A percentile compares a stretch with the other conserved stretches of the same genome.
phyloP scores from a whole-genome alignment of 2,797 vertebrate genomes.

The Pachyuromys duprasi region DNA sequence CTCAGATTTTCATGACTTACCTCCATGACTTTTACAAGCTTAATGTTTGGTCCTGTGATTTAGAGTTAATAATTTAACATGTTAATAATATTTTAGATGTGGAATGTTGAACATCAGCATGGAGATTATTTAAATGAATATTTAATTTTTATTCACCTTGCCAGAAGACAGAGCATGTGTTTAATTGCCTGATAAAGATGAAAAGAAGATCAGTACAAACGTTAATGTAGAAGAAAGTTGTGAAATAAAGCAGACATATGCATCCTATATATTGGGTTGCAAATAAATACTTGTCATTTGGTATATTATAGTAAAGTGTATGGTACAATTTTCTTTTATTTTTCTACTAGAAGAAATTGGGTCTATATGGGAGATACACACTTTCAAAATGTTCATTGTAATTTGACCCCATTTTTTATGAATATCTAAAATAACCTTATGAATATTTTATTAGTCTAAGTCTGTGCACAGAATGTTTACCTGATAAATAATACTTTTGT shows the following conservation, averaged over 20 bases:
- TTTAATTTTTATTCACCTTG: slow-evolving; percentile 90
- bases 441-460: slow-evolving; percentile 51
- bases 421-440: slow-evolving; percentile 58
- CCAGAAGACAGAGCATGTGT: slow-evolving; percentile 80
- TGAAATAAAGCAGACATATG: slow-evolving; percentile 65
- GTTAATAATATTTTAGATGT: slow-evolving; percentile 90
- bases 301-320: background rate
- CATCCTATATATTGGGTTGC: background rate
- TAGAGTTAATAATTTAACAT: slow-evolving; percentile 90
- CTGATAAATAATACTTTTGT: slow-evolving; percentile 40
- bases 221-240: slow-evolving; percentile 69
- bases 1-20: slow-evolving; percentile 77
- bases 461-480: background rate
- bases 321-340: background rate
- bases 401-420: slow-evolving; percentile 24
- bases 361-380: background rate
- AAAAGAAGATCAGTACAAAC: slow-evolving; percentile 76
- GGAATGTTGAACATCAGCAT: slow-evolving; percentile 88
- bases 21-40: slow-evolving; percentile 83
- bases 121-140: slow-evolving; percentile 89
- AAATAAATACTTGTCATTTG: slow-evolving; percentile 33
- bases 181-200: slow-evolving; percentile 82
- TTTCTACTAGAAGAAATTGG: background rate
- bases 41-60: slow-evolving; percentile 85
- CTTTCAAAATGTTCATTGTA: slow-evolving; percentile 43